Base-by-base conservation (phyloP, 2,797 vertebrate genomes). In the Spondyliosoma cantharus region DNA sequence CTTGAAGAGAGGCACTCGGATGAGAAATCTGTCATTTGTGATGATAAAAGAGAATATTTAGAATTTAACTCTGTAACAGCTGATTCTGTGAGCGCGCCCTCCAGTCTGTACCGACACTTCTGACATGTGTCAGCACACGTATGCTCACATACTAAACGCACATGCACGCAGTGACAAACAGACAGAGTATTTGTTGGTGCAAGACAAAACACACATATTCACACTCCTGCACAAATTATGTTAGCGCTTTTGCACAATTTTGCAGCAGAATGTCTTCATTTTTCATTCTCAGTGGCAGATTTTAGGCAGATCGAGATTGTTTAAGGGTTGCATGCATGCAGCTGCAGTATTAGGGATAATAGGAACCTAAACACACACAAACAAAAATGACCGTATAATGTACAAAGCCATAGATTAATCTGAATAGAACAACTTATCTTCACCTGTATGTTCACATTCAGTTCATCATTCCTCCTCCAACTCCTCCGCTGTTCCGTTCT, bases 31-130 rank as follows among this genome's bases (percentile, higher is more conserved):
- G 88, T 82, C 87, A 85, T 88, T 86, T 85, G 50, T 61, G 74
- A 79, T 87, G 83, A 92, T 89, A 87, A 91, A 92, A 89, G 82
- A 27, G 84, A 91, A 90, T 90, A 89, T 84, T 87, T 80, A 70
- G 78, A 77, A 63, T 82, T 86, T 71, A 27, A 59, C 53, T 78
- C 70, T 62, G 68, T 53, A 74, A 73, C 73, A 64, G 60, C 83
- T 58, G n/a, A 69, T 80, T 67, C 54, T 79, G 76, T 60, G 60
- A 82, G 67, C 12, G 4, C n/a, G 52, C 73, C 63, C 54, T 72
- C 32, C 45, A 52, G 58, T 72, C 32, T 82, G 58, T 22, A 66
- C 62, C 15, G 24, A 71, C 62, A 27, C 27, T 24, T 29, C 54
- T 79, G 69, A 78, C 75, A 53, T 57, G 46, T 76, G 73, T 79